These are phyloP conservation scores for Agelas oroides DNA, from an alignment of 37 sponge, comb jelly and placozoan genomes.

Conservation along the genomic window DNA sequence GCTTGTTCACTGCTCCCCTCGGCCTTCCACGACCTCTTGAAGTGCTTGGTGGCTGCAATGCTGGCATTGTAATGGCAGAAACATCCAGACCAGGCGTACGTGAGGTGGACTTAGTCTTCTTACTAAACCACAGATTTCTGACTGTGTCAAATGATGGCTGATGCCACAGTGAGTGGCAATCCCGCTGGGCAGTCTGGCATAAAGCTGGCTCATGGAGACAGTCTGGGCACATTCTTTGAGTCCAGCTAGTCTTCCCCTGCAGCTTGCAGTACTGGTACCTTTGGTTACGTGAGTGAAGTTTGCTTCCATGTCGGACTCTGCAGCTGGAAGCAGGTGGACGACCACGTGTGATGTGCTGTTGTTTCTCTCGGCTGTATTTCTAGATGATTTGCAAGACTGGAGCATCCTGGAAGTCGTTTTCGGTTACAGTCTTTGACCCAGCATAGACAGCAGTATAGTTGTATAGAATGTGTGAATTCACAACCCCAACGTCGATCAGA, in stretches of 20 bases:
- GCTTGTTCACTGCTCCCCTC: no score
- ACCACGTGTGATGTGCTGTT: no score
- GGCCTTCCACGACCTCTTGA: background rate
- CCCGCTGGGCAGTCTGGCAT: background rate
- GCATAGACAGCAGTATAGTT: no score
- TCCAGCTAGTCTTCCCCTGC: background rate
- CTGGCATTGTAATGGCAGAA: no score
- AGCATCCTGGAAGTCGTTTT: constrained; percentile 22
- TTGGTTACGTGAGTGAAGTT: background rate
- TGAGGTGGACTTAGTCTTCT: no score
- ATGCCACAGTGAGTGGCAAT: constrained; percentile 18
- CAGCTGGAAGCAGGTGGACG: no score
- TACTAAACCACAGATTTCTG: background rate
- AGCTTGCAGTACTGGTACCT: no score
- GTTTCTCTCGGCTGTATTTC: background rate
- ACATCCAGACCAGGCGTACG: no score
- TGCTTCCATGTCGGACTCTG: no score
- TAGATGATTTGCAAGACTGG: constrained; percentile 13
- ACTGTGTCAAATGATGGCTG: no score
- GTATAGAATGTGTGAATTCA: no score
- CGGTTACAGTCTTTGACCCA: background rate
- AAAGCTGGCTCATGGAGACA: background rate
- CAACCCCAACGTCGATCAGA: no score
- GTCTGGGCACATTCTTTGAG: background rate
- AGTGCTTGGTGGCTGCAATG: background rate